A percentile compares a stretch with the other conserved stretches of the same genome.
These are phyloP conservation scores for Bungarus multicinctus DNA, from an alignment of 2,113 vertebrate species.

Conservation along the genomic window DNA sequence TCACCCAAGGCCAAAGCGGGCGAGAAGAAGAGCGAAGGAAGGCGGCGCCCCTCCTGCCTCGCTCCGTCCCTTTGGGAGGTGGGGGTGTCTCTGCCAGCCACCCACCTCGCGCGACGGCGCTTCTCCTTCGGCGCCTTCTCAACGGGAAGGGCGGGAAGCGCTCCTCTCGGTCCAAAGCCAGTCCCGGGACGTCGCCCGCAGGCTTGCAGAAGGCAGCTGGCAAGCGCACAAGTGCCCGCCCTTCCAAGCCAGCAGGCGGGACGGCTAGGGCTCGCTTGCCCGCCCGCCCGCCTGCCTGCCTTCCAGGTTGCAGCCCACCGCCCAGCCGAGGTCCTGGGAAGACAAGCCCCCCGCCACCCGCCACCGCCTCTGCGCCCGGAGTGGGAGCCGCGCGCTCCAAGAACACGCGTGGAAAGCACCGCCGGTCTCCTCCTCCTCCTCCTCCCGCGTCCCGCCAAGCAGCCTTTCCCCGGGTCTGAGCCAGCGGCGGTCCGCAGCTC, in stretches of 20 bases:
- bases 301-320: not conserved
- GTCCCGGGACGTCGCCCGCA: not conserved
- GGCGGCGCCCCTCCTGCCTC: slow-evolving; percentile 37
- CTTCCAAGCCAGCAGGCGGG: not conserved
- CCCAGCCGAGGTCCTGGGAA: not conserved
- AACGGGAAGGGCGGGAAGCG: not conserved
- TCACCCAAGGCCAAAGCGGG: not conserved
- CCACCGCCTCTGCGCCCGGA: not conserved
- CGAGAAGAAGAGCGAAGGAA: slow-evolving; percentile 47
- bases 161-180: not conserved
- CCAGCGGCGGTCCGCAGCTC: not conserved
- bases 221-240: not conserved
- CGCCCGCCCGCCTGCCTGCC: not conserved
- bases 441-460: not conserved
- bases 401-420: too few relatives aligned
- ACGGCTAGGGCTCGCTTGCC: not conserved
- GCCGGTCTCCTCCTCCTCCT: not conserved
- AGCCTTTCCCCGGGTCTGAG: not conserved
- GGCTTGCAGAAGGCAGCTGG: not conserved
- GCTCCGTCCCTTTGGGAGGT: not conserved
- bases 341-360: not conserved
- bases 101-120: not conserved
- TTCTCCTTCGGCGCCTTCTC: not conserved
- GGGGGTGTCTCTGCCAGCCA: not conserved
- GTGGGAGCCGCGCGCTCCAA: not conserved